These are phyloP conservation scores for Elegia similella DNA, from an alignment of 2,888 invertebrate species.

Conservation along the genomic window DNA sequence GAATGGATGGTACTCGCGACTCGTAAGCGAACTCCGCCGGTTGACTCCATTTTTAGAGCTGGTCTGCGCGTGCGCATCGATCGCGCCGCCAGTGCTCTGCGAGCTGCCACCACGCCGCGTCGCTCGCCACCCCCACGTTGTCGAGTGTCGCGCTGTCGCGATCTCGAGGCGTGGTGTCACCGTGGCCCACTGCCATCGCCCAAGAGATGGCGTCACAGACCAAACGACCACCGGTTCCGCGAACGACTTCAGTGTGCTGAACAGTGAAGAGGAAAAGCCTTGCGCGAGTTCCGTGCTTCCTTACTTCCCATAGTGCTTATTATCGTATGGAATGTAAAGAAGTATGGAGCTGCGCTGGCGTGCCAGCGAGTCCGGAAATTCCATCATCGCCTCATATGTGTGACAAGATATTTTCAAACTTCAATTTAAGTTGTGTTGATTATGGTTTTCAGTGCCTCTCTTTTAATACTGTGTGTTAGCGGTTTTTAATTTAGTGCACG, in stretches of 20 bases:
- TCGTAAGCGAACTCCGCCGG: conserved; percentile 77
- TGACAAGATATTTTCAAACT: conserved; percentile 39
- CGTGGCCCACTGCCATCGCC: conserved; percentile 34
- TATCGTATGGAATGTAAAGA: conserved; percentile 98
- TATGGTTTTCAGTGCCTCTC: conserved; percentile 35
- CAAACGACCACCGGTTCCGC: conserved; percentile 26
- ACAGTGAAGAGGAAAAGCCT: conserved; percentile 69
- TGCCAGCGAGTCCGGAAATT: conserved; percentile 54
- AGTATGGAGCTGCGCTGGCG: conserved; percentile 91
- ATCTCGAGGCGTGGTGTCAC: conserved; percentile 12
- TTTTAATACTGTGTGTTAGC: conserved; percentile 34
- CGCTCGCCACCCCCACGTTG: conserved; percentile 63
- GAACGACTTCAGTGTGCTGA: conserved; percentile 36
- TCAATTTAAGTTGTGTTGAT: conserved; percentile 38
- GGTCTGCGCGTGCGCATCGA: conserved; percentile 78
- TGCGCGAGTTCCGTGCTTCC: conserved; percentile 95
- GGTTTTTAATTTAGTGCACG: conserved; percentile 27
- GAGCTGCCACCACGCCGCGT: conserved; percentile 75
- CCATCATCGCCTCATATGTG: conserved; percentile 46
- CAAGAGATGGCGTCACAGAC: conserved; percentile 50
- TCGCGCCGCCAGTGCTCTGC: conserved; percentile 71
- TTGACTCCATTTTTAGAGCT: conserved; percentile 81
- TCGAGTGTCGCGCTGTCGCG: conserved; percentile 39
- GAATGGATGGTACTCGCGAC: conserved; percentile 82
- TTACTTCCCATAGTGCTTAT: conserved; percentile 95